Evolutionary conservation across 2,888 invertebrate genomes (phyloP).

Genomic region (Aporophyla lueneburgensis): DNA sequence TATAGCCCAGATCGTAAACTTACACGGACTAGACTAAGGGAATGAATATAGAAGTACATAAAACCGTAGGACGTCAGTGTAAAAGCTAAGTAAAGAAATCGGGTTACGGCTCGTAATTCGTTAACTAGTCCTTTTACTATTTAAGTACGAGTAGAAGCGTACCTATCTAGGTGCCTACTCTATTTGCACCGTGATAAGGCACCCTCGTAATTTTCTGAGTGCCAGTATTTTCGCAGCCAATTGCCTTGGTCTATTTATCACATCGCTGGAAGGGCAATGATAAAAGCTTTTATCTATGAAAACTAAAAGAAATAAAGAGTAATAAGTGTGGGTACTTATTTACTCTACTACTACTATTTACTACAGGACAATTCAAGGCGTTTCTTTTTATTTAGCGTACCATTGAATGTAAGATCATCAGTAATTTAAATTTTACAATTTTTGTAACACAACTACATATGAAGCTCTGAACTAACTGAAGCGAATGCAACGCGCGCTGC

Average conservation of each 20-base stretch:
- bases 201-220: slow-evolving; percentile 48
- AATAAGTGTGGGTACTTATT: no score
- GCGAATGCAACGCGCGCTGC: no score
- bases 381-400: neutral
- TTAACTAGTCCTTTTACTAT: slow-evolving; percentile 49
- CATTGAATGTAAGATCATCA: neutral
- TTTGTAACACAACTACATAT: neutral
- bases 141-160: slow-evolving; percentile 20
- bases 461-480: neutral
- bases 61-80: slow-evolving; percentile 29
- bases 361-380: no score
- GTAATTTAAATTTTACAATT: neutral
- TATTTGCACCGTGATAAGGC: slow-evolving; percentile 19
- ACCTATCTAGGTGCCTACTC: neutral
- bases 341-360: no score
- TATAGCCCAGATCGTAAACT: slow-evolving; percentile 43
- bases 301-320: neutral
- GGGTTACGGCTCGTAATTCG: slow-evolving; percentile 39
- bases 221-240: slow-evolving; percentile 14
- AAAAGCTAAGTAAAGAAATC: slow-evolving; percentile 55
- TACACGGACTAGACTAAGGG: slow-evolving; percentile 10
- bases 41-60: slow-evolving; percentile 42
- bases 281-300: slow-evolving; percentile 25
- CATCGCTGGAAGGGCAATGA: neutral
- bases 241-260: slow-evolving; percentile 26